These are phyloP conservation scores for Vombatus ursinus DNA, from an alignment of 2,113 vertebrate species.

Conservation along the genomic window DNA sequence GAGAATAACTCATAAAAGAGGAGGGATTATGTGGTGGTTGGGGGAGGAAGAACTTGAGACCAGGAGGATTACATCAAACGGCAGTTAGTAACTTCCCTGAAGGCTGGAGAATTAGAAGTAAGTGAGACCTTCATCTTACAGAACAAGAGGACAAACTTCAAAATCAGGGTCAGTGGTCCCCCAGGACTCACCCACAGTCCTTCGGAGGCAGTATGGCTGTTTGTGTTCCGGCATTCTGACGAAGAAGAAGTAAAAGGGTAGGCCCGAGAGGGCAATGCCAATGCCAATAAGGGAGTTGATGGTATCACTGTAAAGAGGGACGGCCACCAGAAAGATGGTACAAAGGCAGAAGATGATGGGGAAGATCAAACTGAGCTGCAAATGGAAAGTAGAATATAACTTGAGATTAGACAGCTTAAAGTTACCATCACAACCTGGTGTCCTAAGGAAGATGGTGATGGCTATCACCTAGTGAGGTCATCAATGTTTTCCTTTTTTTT, in stretches of 20 bases:
- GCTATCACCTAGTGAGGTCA: neutral
- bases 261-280: slow-evolving; percentile 90
- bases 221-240: slow-evolving; percentile 85
- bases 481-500: neutral
- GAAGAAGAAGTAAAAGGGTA: slow-evolving; percentile 92
- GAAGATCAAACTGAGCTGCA: slow-evolving; percentile 90
- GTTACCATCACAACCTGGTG: neutral
- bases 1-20: neutral
- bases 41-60: neutral
- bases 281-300: slow-evolving; percentile 93
- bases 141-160: neutral
- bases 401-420: slow-evolving; percentile 1
- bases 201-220: slow-evolving; percentile 85
- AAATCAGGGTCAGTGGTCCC: neutral
- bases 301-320: slow-evolving; percentile 93
- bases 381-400: slow-evolving; percentile 20
- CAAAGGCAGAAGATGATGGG: slow-evolving; percentile 93
- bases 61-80: neutral
- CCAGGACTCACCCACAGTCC: slow-evolving; percentile 83
- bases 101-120: neutral
- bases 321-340: slow-evolving; percentile 92
- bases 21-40: neutral
- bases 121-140: neutral
- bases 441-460: neutral
- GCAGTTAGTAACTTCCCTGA: neutral